Percentiles rank a stretch among this genome's conserved stretches.
Conservation (phyloP, 2,113 vertebrate species). For the Willisornis vidua region DNA sequence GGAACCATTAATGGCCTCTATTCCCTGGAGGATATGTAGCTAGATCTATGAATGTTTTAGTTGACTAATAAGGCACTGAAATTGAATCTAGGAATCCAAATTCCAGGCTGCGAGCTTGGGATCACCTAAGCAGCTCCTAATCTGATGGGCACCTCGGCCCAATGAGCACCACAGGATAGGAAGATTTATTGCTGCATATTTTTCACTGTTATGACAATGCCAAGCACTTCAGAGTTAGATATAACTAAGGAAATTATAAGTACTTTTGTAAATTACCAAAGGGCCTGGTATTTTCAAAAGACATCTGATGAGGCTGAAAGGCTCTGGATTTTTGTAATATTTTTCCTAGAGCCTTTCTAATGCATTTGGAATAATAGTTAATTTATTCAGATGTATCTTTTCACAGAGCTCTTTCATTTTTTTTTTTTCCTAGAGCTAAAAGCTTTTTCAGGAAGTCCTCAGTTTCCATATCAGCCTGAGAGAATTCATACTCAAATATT, state of each 20-base stretch:
- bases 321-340: not conserved
- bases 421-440: not conserved
- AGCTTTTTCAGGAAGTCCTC: not conserved
- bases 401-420: not conserved
- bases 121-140: not conserved
- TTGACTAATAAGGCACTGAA: not conserved
- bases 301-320: not conserved
- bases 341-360: not conserved
- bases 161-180: not conserved
- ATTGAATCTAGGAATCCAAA: not conserved
- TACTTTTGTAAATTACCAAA: not conserved
- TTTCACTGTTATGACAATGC: not conserved
- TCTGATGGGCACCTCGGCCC: not conserved
- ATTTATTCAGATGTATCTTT: not conserved
- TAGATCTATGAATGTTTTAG: not conserved
- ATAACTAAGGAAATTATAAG: not conserved
- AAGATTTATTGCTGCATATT: not conserved
- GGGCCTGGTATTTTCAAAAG: not conserved
- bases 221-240: not conserved
- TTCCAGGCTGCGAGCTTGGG: not conserved
- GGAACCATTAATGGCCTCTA: slow-evolving; percentile 7
- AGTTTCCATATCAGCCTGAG: not conserved
- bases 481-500: not conserved
- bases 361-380: not conserved
- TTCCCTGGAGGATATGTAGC: not conserved